These are phyloP conservation scores for Drosophila pectinifera DNA, from an alignment of 1,140 invertebrate species.

Conservation along the genomic window DNA sequence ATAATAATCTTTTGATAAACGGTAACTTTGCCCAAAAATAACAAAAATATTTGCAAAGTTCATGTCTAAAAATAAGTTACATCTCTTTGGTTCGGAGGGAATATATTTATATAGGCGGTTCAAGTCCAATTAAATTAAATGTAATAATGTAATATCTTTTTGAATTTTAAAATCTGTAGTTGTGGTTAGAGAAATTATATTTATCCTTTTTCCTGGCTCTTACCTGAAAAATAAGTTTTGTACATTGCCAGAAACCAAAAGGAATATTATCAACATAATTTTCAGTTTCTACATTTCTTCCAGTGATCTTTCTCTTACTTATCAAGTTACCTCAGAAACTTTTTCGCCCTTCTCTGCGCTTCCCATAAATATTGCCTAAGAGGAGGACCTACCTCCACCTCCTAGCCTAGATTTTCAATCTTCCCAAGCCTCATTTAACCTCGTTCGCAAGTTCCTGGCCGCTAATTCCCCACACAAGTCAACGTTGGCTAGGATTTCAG, in stretches of 20 bases:
- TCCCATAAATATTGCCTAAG: constrained; percentile 7
- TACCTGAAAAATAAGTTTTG: too few relatives aligned
- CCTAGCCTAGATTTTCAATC: constrained; percentile 8
- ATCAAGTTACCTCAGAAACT: background rate
- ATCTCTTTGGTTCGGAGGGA: background rate
- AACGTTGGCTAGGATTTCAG: constrained; percentile 9
- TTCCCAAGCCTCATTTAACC: constrained; percentile 8
- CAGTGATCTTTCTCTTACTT: too few relatives aligned
- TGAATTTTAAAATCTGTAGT: too few relatives aligned
- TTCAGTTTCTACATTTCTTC: background rate
- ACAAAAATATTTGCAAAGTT: too few relatives aligned
- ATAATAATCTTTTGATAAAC: background rate
- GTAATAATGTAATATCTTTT: too few relatives aligned
- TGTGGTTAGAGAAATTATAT: too few relatives aligned
- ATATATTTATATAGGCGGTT: background rate
- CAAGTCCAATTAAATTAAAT: too few relatives aligned
- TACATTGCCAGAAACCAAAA: too few relatives aligned
- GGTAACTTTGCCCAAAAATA: too few relatives aligned
- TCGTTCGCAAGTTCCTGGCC: constrained; percentile 3
- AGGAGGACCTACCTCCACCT: background rate
- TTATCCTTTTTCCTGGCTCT: too few relatives aligned
- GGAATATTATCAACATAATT: too few relatives aligned
- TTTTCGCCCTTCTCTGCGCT: background rate
- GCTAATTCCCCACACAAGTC: constrained; percentile 18
- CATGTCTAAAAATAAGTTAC: background rate